phyloP scores from a whole-genome alignment of 2,888 invertebrate species.

The Portevinia maculata region DNA sequence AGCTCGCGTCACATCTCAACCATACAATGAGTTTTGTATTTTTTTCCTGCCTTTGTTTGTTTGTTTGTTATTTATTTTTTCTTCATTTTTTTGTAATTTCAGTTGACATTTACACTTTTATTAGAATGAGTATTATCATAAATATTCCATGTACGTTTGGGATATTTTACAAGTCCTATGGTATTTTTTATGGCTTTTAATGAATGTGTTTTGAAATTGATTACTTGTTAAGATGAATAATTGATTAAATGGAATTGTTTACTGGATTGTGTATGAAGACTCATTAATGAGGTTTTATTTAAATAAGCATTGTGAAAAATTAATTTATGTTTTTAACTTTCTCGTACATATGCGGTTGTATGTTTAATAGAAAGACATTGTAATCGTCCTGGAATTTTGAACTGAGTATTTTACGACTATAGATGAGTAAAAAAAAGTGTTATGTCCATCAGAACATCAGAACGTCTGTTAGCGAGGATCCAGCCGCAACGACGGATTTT shows the following conservation, averaged over 20 bases:
- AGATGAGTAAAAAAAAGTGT: no score
- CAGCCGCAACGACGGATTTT: no score
- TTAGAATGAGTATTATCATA: background rate
- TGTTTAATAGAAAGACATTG: no score
- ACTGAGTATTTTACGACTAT: no score
- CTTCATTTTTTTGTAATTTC: slow-evolving; percentile 31
- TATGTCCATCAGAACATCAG: no score
- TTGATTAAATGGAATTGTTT: slow-evolving; percentile 37
- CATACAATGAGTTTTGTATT: slow-evolving; percentile 16
- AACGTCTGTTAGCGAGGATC: no score
- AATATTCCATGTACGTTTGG: slow-evolving; percentile 17
- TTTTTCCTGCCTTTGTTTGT: background rate
- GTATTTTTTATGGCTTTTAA: slow-evolving; percentile 35
- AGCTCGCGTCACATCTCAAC: slow-evolving; percentile 12
- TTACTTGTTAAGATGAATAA: slow-evolving; percentile 55
- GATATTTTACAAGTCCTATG: background rate
- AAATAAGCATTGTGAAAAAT: background rate
- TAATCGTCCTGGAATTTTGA: no score
- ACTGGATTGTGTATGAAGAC: background rate
- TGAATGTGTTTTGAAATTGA: slow-evolving; percentile 37
- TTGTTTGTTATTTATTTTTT: background rate
- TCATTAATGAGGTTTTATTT: background rate
- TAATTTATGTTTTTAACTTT: background rate
- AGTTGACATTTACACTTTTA: slow-evolving; percentile 22
- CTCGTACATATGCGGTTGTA: no score